Conservation (phyloP, 2,888 invertebrate genomes). For the Bimastos eiseni region DNA sequence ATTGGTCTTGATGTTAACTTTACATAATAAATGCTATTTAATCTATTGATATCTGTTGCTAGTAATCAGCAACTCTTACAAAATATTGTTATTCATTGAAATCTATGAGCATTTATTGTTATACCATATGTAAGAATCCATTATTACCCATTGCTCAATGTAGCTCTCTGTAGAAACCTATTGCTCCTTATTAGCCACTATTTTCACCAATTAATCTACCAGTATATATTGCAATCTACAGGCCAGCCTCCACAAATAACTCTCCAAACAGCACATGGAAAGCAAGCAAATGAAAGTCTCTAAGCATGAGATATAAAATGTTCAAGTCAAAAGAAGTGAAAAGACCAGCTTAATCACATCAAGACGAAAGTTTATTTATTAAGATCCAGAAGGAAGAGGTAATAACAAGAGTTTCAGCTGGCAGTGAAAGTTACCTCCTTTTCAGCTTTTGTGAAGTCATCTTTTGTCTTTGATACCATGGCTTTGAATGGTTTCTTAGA, state of each 20-base stretch:
- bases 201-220: not conserved
- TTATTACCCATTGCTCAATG: not conserved
- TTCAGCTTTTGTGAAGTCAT: not conserved
- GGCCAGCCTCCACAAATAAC: not conserved
- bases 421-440: slow-evolving; percentile 18
- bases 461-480: not conserved
- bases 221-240: not conserved
- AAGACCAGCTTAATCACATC: not conserved
- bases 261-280: not conserved
- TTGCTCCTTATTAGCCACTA: not conserved
- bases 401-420: not conserved
- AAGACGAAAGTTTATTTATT: no score
- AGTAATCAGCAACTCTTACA: no score
- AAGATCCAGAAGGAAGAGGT: not conserved
- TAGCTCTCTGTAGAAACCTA: not conserved
- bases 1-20: no score
- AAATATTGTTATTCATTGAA: no score
- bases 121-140: not conserved
- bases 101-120: not conserved
- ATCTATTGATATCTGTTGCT: no score
- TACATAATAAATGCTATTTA: no score
- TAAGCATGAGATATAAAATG: not conserved
- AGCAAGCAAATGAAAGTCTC: not conserved
- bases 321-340: not conserved
- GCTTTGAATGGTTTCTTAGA: not conserved